Evolutionary conservation across 2,797 vertebrate species (phyloP).

Genomic region (Sternarchorhynchus goeldii): DNA sequence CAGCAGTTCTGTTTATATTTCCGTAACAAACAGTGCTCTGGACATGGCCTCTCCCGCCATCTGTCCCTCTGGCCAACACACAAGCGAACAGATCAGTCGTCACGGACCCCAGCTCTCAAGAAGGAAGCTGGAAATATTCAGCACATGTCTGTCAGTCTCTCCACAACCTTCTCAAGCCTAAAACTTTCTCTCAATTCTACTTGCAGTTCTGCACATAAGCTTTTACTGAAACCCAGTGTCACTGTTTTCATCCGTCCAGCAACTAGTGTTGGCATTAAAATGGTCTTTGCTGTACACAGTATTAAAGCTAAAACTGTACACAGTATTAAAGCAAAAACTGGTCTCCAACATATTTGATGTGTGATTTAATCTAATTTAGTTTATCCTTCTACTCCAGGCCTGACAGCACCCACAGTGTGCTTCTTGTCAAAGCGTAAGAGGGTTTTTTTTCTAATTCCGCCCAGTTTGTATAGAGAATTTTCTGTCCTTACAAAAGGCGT

Average conservation of each 20-base stretch:
- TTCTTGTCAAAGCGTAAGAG: neutral
- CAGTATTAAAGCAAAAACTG: too few relatives aligned
- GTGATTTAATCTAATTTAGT: too few relatives aligned
- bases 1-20: conserved; percentile 58
- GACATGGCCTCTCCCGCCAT: conserved; percentile 54
- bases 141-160: neutral
- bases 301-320: too few relatives aligned
- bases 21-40: conserved; percentile 53
- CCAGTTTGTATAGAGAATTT: conserved; percentile 32
- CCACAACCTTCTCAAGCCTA: neutral
- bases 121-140: neutral
- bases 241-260: neutral
- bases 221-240: neutral
- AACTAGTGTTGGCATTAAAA: too few relatives aligned
- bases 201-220: neutral
- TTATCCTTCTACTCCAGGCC: too few relatives aligned
- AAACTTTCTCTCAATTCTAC: neutral
- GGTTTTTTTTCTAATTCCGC: conserved; percentile 13
- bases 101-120: neutral
- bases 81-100: conserved; percentile 26
- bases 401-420: neutral
- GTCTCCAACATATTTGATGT: too few relatives aligned
- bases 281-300: too few relatives aligned
- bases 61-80: conserved; percentile 53
- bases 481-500: conserved; percentile 36